These are phyloP conservation scores for Cheilosia vernalis DNA, from an alignment of 2,888 invertebrate species.

Conservation along the genomic window DNA sequence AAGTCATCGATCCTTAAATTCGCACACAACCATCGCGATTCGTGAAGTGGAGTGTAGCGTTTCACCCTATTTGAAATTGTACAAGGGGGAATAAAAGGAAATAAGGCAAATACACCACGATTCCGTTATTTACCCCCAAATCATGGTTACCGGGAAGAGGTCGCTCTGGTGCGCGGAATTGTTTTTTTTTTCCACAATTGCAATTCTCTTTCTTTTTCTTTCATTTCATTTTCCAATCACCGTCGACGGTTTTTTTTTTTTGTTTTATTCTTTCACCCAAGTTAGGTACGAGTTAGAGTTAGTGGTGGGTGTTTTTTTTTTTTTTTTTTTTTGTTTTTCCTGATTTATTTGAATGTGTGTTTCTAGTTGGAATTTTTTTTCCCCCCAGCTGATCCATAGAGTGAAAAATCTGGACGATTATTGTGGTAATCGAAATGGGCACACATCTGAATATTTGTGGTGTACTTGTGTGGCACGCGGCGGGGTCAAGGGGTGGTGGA, in stretches of 20 bases:
- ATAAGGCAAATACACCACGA: constrained; percentile 24
- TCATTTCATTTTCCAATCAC: constrained; percentile 75
- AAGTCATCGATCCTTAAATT: constrained; percentile 75
- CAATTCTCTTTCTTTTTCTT: constrained; percentile 50
- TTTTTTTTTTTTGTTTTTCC: neutral
- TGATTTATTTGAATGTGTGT: constrained; percentile 42
- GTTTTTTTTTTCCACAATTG: constrained; percentile 49
- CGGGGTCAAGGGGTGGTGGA: neutral
- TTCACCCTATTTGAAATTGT: constrained; percentile 22
- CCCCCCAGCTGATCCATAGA: constrained; percentile 36
- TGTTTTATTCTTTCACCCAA: constrained; percentile 30
- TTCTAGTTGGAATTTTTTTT: constrained; percentile 20
- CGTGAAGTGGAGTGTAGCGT: constrained; percentile 23
- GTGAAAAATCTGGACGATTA: constrained; percentile 75
- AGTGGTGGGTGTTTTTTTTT: neutral
- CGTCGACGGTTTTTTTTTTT: constrained; percentile 60
- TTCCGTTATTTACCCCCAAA: constrained; percentile 70
- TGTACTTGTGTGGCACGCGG: constrained; percentile 11
- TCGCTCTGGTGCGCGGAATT: constrained; percentile 48
- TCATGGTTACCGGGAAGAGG: constrained; percentile 65
- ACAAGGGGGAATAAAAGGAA: neutral
- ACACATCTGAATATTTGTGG: constrained; percentile 72
- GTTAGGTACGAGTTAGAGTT: neutral
- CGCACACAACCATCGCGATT: constrained; percentile 30
- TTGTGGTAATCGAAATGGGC: constrained; percentile 74